Evolutionary conservation across 2,797 vertebrate species (phyloP), one percentile per base, ranked within the genome.

Genomic region (Cyclura pinguis): DNA sequence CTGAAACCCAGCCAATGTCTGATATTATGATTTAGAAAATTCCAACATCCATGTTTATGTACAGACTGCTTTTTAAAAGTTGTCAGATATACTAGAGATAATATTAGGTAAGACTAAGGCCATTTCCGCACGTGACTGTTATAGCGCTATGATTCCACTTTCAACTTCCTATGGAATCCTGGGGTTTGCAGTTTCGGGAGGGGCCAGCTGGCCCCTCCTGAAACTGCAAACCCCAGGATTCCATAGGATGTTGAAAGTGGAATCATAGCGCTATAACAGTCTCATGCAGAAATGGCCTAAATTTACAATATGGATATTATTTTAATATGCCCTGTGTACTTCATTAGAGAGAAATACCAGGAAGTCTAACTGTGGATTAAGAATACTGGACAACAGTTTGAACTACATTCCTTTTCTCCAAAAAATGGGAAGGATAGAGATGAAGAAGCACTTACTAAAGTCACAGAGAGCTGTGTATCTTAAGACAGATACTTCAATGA

Each of bases 31-130:
- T 32, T 85, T 52, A 88, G 90, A 89, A 94, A 91, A 93, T 95
- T 95, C 94, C 90, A 92, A 18, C 95, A 93, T 42, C 92, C 93
- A 93, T 90, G 69, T 92, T 95, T 95, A 93, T 95, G 92, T 84
- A 90, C 92, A 92, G 95, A 93, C 91, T 94, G 91, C 91, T 95
- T 94, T 95, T 96, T 77, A 42, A 29, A 22, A 86, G 90, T 90
- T 91, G 90, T 87, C 80, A 83, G 91, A 94, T 93, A 93, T 94
- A 94, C 6, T 72, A 94, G 93, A 94, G 95, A 94, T 94, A 95
- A 94, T 95, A 92, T 93, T 95, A 93, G 89, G 76, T 91, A 42
- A 42, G 42, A 42, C 42, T 1, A 42, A 42, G 42, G 42, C 42
- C 42, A 42, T 42, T 42, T 42, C 42, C 42, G 3, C 3, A 42